Evolutionary conservation across 2,113 vertebrate genomes (phyloP), one percentile per base, ranked within the genome.

Genomic region (Microcebus jonahi): DNA sequence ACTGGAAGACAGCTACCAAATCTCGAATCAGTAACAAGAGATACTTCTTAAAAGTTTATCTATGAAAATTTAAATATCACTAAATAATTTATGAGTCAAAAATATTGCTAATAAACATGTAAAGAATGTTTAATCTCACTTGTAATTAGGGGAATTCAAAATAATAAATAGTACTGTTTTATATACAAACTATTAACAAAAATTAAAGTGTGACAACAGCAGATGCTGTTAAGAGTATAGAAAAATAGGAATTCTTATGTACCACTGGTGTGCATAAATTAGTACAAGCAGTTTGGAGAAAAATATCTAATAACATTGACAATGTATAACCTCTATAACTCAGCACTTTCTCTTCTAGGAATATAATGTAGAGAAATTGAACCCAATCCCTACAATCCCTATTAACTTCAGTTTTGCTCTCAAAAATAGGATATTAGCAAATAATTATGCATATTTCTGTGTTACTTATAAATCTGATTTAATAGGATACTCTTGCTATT

Each of bases 61-160:
- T 88, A 31, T 80, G 29, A 97, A 80, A 94, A 90, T 75, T 77
- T 94, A 25, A 85, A 88, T 6, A 34, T 76, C 80, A 67, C 20
- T 95, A 63, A 95, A 57, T 87, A 80, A 92, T 50, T 97, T 84
- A 31, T 84, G 12, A 92, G 63, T 81, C 17, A 80, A 81, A 91
- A 67, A 36, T 55, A 81, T 90, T 57, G 15, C 53, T 88, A 71
- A 53, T 84, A 87, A 92, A 73, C 80, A 65, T 81, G 36, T 39
- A 80, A 95, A 87, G 57, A 12, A 88, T 81, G 14, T 45, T 93
- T 77, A 76, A 39, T 94, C n/a, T 94, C 45, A 91, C 50, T 90
- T 75, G 11, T 84, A 97, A 82, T 39, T 76, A 80, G n/a, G 48
- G 27, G 25, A 94, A 88, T 91, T 73, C 25, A 83, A 82, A 20